Conservation (phyloP, 2,113 vertebrate genomes). For the Muscicapa adusta region DNA sequence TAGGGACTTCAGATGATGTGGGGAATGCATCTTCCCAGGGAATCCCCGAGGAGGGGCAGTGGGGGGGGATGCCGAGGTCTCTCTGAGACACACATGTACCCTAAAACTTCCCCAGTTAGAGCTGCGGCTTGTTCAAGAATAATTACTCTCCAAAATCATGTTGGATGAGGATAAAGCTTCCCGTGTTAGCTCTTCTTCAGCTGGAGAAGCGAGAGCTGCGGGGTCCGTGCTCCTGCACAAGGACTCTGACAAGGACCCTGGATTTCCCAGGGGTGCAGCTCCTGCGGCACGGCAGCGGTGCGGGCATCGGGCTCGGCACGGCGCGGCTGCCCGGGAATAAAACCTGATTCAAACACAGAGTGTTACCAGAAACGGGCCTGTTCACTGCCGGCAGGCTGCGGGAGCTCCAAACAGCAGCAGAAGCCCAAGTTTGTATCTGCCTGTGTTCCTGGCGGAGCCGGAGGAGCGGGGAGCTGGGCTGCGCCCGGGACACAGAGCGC, state of each 20-base stretch:
- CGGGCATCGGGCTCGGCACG: not conserved
- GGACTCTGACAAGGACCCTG: accelerated
- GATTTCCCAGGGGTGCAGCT: not conserved
- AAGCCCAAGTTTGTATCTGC: not conserved
- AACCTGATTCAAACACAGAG: not conserved
- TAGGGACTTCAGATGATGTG: not conserved
- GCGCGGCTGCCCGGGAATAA: not conserved
- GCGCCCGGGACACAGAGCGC: not conserved
- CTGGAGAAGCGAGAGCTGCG: accelerated
- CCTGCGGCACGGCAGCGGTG: not conserved
- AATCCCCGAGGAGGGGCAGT: accelerated
- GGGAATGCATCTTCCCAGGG: not conserved
- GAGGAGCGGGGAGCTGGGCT: not conserved
- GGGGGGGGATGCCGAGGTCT: not conserved
- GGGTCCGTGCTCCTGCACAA: not conserved
- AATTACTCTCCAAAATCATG: not conserved
- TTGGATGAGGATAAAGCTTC: not conserved
- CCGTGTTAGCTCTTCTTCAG: not conserved
- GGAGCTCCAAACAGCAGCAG: not conserved
- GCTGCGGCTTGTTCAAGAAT: not conserved
- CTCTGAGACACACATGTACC: accelerated
- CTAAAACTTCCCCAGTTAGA: not conserved
- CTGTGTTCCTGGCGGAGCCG: not conserved
- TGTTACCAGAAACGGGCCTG: not conserved
- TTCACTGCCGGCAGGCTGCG: not conserved